These are phyloP conservation scores for Tillus elongatus DNA, from an alignment of 2,888 invertebrate species.

Conservation along the genomic window DNA sequence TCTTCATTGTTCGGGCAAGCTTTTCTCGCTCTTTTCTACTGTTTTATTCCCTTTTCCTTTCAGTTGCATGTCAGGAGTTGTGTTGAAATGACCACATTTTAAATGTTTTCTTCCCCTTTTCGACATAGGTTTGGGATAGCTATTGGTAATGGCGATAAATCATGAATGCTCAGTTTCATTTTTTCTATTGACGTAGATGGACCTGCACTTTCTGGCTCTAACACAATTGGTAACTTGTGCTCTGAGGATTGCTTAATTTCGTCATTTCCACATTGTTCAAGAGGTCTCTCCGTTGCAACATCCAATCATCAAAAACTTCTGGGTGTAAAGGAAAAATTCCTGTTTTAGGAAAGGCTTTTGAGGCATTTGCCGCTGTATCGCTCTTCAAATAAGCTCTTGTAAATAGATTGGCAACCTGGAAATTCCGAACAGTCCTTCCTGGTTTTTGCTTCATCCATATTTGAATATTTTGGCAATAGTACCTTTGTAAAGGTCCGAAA, in stretches of 20 bases:
- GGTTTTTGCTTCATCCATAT: too few species aligned
- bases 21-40: neutral
- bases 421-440: neutral
- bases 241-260: neutral
- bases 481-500: neutral
- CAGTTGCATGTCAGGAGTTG: neutral
- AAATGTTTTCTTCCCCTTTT: neutral
- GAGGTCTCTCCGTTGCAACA: too few species aligned
- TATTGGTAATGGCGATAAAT: neutral
- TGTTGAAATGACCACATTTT: neutral
- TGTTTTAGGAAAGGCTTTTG: slow-evolving; percentile 1
- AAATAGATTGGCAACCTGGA: too few species aligned
- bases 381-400: slow-evolving; percentile 1
- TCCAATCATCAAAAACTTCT: neutral
- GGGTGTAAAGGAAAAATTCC: neutral
- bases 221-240: neutral
- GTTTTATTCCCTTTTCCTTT: neutral
- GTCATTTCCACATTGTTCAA: too few species aligned
- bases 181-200: neutral
- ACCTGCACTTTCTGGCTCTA: neutral
- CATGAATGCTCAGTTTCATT: neutral
- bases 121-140: neutral
- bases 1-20: neutral
- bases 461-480: slow-evolving; percentile 1
- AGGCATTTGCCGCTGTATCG: neutral